These are phyloP conservation scores for Leucophenga montana DNA, from an alignment of 2,888 invertebrate genomes.

Conservation along the genomic window DNA sequence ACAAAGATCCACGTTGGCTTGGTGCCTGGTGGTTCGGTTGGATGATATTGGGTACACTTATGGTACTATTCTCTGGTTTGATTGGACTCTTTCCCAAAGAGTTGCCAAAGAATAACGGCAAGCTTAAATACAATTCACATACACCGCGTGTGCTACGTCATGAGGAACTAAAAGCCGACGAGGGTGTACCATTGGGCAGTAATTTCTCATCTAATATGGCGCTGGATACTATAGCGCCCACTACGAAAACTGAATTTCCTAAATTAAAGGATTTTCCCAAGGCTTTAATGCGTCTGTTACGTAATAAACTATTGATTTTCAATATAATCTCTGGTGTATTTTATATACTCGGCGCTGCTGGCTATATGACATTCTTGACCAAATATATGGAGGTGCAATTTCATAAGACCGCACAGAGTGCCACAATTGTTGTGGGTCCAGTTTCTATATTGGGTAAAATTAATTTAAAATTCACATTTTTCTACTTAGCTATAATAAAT, in stretches of 20 bases:
- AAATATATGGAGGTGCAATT: constrained; percentile 86
- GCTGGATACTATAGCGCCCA: constrained; percentile 57
- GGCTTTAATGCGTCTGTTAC: constrained; percentile 77
- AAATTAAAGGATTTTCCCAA: constrained; percentile 75
- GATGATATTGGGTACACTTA: constrained; percentile 75
- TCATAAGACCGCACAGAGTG: constrained; percentile 78
- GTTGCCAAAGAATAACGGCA: constrained; percentile 58
- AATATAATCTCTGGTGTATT: constrained; percentile 80
- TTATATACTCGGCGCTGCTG: constrained; percentile 78
- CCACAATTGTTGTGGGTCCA: constrained; percentile 80
- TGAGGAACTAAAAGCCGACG: constrained; percentile 61
- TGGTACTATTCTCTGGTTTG: constrained; percentile 77
- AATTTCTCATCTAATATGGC: constrained; percentile 62
- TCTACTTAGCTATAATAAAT: too few relatives aligned
- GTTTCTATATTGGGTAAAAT: constrained; percentile 62
- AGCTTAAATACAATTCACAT: constrained; percentile 60
- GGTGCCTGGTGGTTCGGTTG: constrained; percentile 87
- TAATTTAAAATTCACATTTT: too few relatives aligned
- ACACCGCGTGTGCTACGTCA: constrained; percentile 64
- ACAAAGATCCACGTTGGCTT: constrained; percentile 79
- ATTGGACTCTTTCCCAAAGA: constrained; percentile 79
- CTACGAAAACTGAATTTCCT: constrained; percentile 64
- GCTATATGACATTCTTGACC: constrained; percentile 81
- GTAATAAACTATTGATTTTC: constrained; percentile 79
- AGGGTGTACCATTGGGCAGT: constrained; percentile 60